These are phyloP conservation scores for Amblyopsis hoosieri DNA, from an alignment of 2,797 vertebrate genomes.

Conservation along the genomic window DNA sequence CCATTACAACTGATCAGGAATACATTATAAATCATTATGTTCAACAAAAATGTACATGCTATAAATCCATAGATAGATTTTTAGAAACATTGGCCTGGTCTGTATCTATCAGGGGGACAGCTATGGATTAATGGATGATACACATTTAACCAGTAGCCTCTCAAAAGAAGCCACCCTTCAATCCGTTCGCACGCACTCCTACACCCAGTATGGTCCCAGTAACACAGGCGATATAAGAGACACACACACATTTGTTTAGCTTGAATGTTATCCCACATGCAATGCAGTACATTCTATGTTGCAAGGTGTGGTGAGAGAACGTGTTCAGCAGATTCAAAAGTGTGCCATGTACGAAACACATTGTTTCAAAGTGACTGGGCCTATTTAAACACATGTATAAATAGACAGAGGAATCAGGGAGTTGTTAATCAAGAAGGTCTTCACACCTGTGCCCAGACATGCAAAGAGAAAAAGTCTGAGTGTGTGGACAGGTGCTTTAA, in stretches of 20 bases:
- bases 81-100: background rate
- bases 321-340: too few species aligned
- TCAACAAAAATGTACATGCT: conserved; percentile 14
- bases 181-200: conserved; percentile 3
- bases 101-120: conserved; percentile 6
- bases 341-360: too few species aligned
- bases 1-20: background rate
- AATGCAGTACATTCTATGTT: too few species aligned
- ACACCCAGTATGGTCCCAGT: conserved; percentile 1
- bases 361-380: too few species aligned
- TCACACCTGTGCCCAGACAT: too few species aligned
- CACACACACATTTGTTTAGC: background rate
- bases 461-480: too few species aligned
- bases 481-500: too few species aligned
- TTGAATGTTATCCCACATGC: too few species aligned
- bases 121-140: background rate
- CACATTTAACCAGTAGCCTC: background rate
- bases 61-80: conserved; percentile 8
- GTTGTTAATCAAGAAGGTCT: too few species aligned
- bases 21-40: background rate
- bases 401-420: too few species aligned
- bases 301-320: too few species aligned
- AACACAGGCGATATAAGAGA: background rate
- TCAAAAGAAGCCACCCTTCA: background rate
- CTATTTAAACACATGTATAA: too few species aligned